Evolutionary conservation across 2,113 vertebrate species (phyloP).

Genomic region (Nanorana parkeri): DNA sequence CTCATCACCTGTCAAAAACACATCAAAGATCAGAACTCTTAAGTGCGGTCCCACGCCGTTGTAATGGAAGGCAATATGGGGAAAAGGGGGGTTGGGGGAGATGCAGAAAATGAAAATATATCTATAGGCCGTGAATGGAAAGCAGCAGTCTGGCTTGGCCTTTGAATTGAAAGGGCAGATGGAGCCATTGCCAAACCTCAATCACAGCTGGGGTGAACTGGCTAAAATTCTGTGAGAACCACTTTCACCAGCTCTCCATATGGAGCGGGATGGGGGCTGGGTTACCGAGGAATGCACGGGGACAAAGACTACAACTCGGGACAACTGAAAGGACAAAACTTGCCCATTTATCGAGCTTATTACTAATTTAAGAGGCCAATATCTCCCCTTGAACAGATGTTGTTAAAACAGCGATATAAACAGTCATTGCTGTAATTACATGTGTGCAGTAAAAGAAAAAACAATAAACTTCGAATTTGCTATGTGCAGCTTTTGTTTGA

Average conservation of each 20-base stretch:
- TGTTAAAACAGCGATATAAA: neutral
- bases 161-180: conserved; percentile 62
- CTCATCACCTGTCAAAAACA: neutral
- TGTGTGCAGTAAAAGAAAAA: neutral
- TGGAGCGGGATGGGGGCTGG: conserved; percentile 57
- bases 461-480: no score
- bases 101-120: conserved; percentile 11
- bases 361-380: conserved; percentile 35
- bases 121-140: neutral
- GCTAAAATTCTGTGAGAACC: conserved; percentile 63
- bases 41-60: conserved; percentile 10
- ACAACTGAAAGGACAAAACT: conserved; percentile 20
- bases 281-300: conserved; percentile 47
- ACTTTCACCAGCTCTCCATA: conserved; percentile 63
- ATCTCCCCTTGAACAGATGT: conserved; percentile 36
- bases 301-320: conserved; percentile 40
- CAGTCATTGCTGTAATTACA: neutral
- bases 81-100: neutral
- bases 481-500: no score
- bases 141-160: conserved; percentile 51
- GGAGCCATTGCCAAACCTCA: conserved; percentile 60
- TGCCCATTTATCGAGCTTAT: conserved; percentile 37
- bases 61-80: conserved; percentile 23
- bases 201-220: conserved; percentile 65
- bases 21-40: neutral